Evolutionary conservation across 2,797 vertebrate genomes (phyloP).

Genomic region (Gambusia yucatana): DNA sequence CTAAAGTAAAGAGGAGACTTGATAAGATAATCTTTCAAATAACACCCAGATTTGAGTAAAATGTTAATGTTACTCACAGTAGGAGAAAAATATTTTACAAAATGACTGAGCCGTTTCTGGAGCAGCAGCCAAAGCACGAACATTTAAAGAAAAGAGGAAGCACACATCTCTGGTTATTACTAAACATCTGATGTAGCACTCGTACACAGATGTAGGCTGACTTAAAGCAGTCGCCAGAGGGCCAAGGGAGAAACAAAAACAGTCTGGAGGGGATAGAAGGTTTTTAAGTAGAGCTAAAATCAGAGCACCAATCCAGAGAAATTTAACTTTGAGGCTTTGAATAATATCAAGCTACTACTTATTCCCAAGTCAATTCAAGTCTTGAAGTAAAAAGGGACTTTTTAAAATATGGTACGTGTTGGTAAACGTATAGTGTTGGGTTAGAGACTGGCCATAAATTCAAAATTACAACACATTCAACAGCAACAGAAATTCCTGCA

Average conservation of each 20-base stretch:
- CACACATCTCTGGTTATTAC: constrained; percentile 64
- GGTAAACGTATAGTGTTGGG: constrained; percentile 15
- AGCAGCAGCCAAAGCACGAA: constrained; percentile 48
- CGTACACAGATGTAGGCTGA: constrained; percentile 66
- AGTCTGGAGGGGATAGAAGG: constrained; percentile 50
- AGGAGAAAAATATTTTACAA: constrained; percentile 49
- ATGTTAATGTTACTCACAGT: constrained; percentile 37
- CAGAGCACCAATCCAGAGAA: constrained; percentile 54
- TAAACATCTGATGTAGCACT: constrained; percentile 67
- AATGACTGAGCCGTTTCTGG: constrained; percentile 33
- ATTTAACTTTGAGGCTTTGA: constrained; percentile 60
- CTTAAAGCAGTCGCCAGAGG: constrained; percentile 71
- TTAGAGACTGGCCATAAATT: constrained; percentile 11
- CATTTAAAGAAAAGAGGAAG: constrained; percentile 62
- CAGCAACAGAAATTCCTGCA: not conserved
- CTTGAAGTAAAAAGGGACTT: constrained; percentile 3
- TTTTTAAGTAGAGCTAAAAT: constrained; percentile 59
- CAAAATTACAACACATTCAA: not conserved
- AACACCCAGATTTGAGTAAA: constrained; percentile 33
- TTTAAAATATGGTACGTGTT: constrained; percentile 1
- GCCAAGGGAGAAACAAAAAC: constrained; percentile 62
- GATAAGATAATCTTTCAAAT: constrained; percentile 35
- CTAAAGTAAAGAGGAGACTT: constrained; percentile 20
- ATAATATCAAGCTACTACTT: constrained; percentile 54
- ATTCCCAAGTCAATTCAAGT: constrained; percentile 31